Evolutionary conservation across 30 jellyfish, hydroid and myxozoan species (phyloP).

Genomic region (Aurelia sp.): DNA sequence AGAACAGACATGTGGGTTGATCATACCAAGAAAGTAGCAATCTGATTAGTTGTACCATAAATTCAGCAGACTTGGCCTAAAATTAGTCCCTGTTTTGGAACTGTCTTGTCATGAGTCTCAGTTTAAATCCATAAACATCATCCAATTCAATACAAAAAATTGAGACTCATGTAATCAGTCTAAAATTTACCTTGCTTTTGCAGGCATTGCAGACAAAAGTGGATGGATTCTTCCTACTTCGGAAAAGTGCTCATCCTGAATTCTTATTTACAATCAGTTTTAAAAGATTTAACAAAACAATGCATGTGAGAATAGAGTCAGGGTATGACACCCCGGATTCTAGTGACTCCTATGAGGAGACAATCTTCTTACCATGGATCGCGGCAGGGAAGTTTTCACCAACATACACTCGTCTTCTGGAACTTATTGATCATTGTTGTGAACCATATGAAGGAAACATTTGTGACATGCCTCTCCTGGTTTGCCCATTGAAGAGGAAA

Average conservation of each 20-base stretch:
- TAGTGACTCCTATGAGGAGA: slow-evolving; percentile 16
- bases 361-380: slow-evolving; percentile 22
- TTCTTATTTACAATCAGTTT: slow-evolving; percentile 61
- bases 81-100: too few species aligned
- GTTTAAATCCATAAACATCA: too few species aligned
- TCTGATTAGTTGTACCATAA: too few species aligned
- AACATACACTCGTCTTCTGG: slow-evolving; percentile 42
- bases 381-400: slow-evolving; percentile 40
- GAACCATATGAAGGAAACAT: slow-evolving; percentile 31
- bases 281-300: slow-evolving; percentile 57
- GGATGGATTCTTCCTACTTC: slow-evolving; percentile 66
- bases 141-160: too few species aligned
- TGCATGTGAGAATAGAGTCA: slow-evolving; percentile 66
- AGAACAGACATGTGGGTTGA: too few species aligned
- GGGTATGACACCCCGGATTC: slow-evolving; percentile 33
- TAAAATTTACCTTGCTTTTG: background rate
- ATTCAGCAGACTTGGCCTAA: too few species aligned
- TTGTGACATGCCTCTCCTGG: slow-evolving; percentile 38
- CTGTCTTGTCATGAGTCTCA: too few species aligned
- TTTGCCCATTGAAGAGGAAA: slow-evolving; percentile 40
- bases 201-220: slow-evolving; percentile 66
- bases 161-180: too few species aligned
- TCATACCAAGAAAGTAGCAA: too few species aligned
- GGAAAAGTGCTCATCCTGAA: slow-evolving; percentile 74
- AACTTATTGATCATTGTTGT: slow-evolving; percentile 46